Percentiles rank a stretch among this genome's conserved stretches.
phyloP scores from a whole-genome alignment of 2,888 invertebrate species.

The Clanis bilineata region DNA sequence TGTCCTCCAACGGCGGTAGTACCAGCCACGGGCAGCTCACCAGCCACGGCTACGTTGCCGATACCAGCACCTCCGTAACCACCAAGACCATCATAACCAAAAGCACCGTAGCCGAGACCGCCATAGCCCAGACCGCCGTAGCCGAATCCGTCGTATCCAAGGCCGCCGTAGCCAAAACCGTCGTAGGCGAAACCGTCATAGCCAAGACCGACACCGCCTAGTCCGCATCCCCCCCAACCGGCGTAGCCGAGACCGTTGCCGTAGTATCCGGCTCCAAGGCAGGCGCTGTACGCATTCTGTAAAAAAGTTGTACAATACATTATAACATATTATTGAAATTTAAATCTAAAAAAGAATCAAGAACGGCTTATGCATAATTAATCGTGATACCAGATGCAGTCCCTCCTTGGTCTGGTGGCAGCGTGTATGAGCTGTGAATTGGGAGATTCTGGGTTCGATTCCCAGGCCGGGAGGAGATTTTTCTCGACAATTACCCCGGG shows the following conservation, averaged over 20 bases:
- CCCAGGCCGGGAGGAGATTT: too few species aligned
- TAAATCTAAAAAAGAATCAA: too few species aligned
- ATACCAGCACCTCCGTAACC: constrained; percentile 18
- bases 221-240: too few species aligned
- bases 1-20: constrained; percentile 40
- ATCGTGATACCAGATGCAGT: too few species aligned
- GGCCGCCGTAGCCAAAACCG: not conserved
- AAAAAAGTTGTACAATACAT: too few species aligned
- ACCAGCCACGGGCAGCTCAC: constrained; percentile 41
- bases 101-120: too few species aligned
- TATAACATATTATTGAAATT: too few species aligned
- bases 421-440: too few species aligned
- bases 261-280: not conserved
- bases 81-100: constrained; percentile 12
- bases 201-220: constrained; percentile 7
- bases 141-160: constrained; percentile 16
- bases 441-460: too few species aligned
- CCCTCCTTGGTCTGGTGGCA: too few species aligned
- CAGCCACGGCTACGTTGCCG: constrained; percentile 21
- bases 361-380: too few species aligned
- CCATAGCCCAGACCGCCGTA: constrained; percentile 13
- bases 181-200: not conserved
- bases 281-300: constrained; percentile 9
- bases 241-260: constrained; percentile 8
- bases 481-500: too few species aligned